These are phyloP conservation scores for Copidosoma floridanum DNA, from an alignment of 1,140 invertebrate genomes.

Conservation along the genomic window DNA sequence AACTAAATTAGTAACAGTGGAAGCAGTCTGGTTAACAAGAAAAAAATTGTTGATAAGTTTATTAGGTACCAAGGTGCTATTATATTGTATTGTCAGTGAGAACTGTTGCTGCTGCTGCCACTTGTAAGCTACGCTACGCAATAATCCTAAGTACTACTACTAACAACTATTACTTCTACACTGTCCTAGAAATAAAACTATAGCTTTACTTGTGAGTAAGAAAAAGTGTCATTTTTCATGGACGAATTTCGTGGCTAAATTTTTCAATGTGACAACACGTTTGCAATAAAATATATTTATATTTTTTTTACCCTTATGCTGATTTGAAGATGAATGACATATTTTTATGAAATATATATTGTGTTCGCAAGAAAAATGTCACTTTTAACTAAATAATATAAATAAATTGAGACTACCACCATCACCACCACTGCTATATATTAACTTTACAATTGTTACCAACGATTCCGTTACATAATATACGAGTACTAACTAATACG, in stretches of 20 bases:
- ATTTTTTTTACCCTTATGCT: too few species aligned
- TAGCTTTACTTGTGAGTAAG: constrained; percentile 18
- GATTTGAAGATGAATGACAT: too few species aligned
- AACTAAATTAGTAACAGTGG: background rate
- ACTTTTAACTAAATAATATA: background rate
- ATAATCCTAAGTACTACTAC: constrained; percentile 33
- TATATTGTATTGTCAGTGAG: constrained; percentile 9
- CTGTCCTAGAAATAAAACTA: background rate
- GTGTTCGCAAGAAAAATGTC: background rate
- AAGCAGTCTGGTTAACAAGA: constrained; percentile 8
- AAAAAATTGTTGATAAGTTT: constrained; percentile 9
- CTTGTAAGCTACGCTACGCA: background rate
- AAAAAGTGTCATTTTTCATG: constrained; percentile 4
- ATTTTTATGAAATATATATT: too few species aligned
- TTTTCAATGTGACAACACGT: too few species aligned
- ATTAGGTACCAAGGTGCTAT: constrained; percentile 24
- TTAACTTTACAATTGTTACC: constrained; percentile 39
- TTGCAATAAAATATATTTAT: too few species aligned
- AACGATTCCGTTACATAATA: constrained; percentile 29
- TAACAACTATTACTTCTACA: constrained; percentile 30
- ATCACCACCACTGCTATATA: constrained; percentile 42
- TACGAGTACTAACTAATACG: constrained; percentile 22
- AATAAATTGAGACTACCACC: constrained; percentile 33
- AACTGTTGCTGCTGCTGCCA: constrained; percentile 27
- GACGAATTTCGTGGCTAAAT: background rate